phyloP scores from a whole-genome alignment of 2,113 vertebrate genomes.

The Myodes glareolus region DNA sequence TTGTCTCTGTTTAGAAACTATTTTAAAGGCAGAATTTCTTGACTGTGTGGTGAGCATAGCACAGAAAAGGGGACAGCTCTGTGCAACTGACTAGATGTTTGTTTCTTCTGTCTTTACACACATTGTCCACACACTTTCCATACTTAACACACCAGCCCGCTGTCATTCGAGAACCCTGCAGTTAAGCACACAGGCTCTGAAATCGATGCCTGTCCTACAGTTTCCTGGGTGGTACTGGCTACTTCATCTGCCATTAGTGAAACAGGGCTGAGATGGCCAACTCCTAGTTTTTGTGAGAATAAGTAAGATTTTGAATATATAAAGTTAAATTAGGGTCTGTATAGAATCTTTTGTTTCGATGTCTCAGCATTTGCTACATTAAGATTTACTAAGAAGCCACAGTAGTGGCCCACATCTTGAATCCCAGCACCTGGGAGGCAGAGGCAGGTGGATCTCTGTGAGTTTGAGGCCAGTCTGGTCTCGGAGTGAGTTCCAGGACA shows the following conservation, averaged over 20 bases:
- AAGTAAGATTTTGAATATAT: neutral
- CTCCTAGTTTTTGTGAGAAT: neutral
- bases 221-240: neutral
- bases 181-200: neutral
- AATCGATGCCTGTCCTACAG: neutral
- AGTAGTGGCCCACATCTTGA: too few species aligned
- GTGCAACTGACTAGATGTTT: neutral
- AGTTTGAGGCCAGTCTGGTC: too few species aligned
- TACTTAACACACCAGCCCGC: neutral
- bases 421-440: too few species aligned
- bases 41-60: neutral
- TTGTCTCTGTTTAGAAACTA: neutral
- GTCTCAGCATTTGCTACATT: neutral
- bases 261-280: neutral
- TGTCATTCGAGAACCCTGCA: neutral
- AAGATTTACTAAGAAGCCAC: neutral
- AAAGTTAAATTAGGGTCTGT: neutral
- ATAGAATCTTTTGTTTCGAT: neutral
- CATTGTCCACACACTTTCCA: neutral
- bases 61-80: neutral
- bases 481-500: too few species aligned
- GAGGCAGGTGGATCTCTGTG: too few species aligned
- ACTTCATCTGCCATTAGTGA: conserved; percentile 38
- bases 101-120: neutral
- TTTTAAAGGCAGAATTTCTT: conserved; percentile 45